Evolutionary conservation across 2,113 vertebrate species (phyloP), one percentile per base, ranked within the genome.

Genomic region (Xenopus borealis): DNA sequence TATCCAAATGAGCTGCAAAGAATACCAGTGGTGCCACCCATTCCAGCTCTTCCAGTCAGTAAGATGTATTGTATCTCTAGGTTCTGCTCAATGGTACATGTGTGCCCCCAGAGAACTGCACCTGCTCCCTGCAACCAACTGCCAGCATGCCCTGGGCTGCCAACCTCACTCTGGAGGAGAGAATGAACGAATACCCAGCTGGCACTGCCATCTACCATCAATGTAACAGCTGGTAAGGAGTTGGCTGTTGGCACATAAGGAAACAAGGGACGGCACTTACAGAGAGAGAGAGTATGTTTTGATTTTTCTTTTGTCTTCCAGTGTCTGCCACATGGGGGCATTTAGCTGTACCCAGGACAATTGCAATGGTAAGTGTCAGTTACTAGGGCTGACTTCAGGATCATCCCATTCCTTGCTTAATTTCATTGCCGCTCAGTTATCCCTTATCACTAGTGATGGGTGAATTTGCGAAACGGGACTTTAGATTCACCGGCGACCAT

Each of bases 191-290:
- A 33, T 57, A 92, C 27, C 73, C 83, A 0, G 79, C 93, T 0
- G 93, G 93, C 69, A 84, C 85, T 0, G 40, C 82, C 19, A 7
- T 94, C 1, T 82, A 81, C 65, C 73, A 86, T 47, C 84, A 86
- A 75, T 97, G 95, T 81, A 94, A 92, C 80, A 85, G 50, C 63
- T 97, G 94, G 95, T 97, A 83, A 84, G 86, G 50, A 45, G 19
- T 1, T 16, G 30, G 2, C 9, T 2, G 23, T 12, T 4, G 2
- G 62, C 27, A 40, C 11, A 4, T 14, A n/a, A 40, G n/a, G n/a
- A n/a, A n/a, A n/a, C n/a, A n/a, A 16, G 33, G 7, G 23, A 27
- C 3, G 63, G 52, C 40, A 65, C 63, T 33, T 16, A n/a, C 4
- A 53, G 47, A 13, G 14, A 50, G 47, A 12, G 14, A 11, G 11